phyloP scores from a whole-genome alignment of 30 jellyfish, hydroid and myxozoan species.

The Aurelia sp. region DNA sequence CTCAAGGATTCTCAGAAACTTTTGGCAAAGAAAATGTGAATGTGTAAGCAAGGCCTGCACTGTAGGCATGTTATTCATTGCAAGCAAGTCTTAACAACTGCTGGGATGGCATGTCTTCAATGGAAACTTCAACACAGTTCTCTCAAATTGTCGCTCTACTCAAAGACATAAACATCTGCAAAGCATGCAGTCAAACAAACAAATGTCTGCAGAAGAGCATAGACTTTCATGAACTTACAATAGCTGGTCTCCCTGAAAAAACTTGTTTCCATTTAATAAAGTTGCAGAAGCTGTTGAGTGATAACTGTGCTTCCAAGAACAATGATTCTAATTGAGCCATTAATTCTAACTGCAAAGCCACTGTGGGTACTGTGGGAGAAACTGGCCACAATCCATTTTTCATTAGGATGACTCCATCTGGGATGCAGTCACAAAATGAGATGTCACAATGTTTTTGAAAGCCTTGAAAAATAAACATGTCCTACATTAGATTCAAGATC shows the following conservation, averaged over 20 bases:
- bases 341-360: constrained; percentile 5
- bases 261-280: constrained; percentile 8
- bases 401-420: constrained; percentile 16
- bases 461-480: neutral
- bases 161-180: neutral
- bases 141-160: neutral
- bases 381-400: constrained; percentile 48
- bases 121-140: no score
- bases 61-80: no score
- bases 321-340: constrained; percentile 30
- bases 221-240: constrained; percentile 16
- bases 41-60: no score
- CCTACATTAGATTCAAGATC: no score
- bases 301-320: constrained; percentile 35
- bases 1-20: no score
- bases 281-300: constrained; percentile 41
- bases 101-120: no score
- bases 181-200: neutral
- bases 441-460: constrained; percentile 15
- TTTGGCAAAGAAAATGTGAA: no score
- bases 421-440: constrained; percentile 20
- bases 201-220: neutral
- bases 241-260: constrained; percentile 6
- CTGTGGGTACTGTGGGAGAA: constrained; percentile 23
- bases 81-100: no score